These are phyloP conservation scores for Mionectes olivaceus DNA, from an alignment of 2,797 vertebrate species.

Conservation along the genomic window DNA sequence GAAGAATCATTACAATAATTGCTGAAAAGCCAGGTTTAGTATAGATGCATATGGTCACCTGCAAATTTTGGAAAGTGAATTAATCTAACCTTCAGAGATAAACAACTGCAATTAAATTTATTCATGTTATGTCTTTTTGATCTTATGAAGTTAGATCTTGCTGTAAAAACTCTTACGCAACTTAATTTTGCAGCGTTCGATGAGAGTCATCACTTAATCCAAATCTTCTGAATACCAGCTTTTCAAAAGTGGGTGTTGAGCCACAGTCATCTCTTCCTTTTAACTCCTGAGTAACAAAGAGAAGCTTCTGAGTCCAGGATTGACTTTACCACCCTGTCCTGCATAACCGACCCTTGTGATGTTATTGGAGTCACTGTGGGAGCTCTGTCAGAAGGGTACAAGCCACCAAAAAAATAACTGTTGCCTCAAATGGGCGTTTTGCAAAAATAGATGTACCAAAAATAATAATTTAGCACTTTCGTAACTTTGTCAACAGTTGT, in stretches of 20 bases:
- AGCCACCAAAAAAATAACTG: neutral
- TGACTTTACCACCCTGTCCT: neutral
- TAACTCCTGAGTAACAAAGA: neutral
- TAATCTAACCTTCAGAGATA: neutral
- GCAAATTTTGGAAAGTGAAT: neutral
- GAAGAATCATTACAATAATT: neutral
- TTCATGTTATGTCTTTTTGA: neutral
- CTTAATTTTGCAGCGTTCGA: neutral
- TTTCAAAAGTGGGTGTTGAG: neutral
- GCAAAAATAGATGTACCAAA: neutral
- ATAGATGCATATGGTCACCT: neutral
- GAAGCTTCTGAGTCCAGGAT: neutral
- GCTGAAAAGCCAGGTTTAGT: neutral
- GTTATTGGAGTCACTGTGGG: neutral
- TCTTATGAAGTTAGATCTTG: neutral
- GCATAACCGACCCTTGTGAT: rapidly evolving
- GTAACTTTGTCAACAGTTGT: neutral
- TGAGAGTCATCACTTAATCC: neutral
- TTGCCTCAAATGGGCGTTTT: neutral
- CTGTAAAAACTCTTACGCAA: neutral
- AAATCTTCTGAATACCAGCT: neutral
- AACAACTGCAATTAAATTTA: neutral
- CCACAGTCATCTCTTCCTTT: neutral
- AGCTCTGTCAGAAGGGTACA: neutral
- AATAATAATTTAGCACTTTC: neutral